phyloP scores from a whole-genome alignment of 1,140 invertebrate species.

The Plodia interpunctella region DNA sequence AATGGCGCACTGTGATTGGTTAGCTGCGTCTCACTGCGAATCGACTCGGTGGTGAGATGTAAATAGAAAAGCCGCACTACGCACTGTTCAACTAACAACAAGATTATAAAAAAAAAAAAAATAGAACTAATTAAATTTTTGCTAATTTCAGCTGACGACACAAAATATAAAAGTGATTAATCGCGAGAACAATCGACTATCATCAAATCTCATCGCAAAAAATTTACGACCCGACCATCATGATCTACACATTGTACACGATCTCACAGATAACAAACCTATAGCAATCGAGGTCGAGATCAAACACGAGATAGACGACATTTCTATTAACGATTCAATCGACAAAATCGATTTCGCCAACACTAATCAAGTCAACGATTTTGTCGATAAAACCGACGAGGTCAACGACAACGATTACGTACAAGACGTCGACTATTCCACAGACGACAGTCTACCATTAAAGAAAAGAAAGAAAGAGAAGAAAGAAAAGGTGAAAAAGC shows the following conservation, averaged over 20 bases:
- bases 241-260: slow-evolving; percentile 25
- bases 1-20: no score
- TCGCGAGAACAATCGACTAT: slow-evolving; percentile 29
- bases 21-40: no score
- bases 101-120: no score
- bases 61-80: no score
- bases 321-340: neutral
- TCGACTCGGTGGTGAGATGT: no score
- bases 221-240: slow-evolving; percentile 30
- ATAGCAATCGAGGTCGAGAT: slow-evolving; percentile 6
- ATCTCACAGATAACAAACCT: slow-evolving; percentile 7
- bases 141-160: slow-evolving; percentile 39
- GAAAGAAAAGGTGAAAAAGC: slow-evolving; percentile 8
- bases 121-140: neutral
- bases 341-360: neutral
- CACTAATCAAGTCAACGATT: neutral
- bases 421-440: slow-evolving; percentile 30
- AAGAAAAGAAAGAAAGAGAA: slow-evolving; percentile 25
- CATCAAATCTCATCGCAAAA: slow-evolving; percentile 26
- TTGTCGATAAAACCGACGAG: neutral
- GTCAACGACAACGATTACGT: slow-evolving; percentile 11
- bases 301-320: neutral
- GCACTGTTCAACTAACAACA: no score
- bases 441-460: slow-evolving; percentile 47
- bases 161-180: slow-evolving; percentile 42